These are phyloP conservation scores for Epinephelus cyanopodus DNA, from an alignment of 2,113 vertebrate species.

Conservation along the genomic window DNA sequence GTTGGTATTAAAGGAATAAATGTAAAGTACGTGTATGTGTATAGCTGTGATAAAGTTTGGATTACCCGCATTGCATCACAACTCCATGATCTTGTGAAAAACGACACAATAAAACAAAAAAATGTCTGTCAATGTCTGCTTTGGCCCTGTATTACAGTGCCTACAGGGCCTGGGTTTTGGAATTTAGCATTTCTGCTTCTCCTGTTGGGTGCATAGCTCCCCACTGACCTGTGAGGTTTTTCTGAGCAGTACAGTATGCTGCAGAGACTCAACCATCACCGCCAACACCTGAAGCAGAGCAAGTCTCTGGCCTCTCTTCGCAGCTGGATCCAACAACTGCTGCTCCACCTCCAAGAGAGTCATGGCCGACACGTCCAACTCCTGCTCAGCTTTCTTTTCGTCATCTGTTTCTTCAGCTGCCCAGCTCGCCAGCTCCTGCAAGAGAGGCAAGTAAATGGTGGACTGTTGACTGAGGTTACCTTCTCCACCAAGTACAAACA, in stretches of 20 bases:
- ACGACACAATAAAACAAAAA: neutral
- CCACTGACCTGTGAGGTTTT: slow-evolving; percentile 88
- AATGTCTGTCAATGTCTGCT: neutral
- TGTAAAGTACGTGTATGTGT: no score
- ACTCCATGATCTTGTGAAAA: neutral
- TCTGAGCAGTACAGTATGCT: slow-evolving; percentile 89
- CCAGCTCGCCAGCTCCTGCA: slow-evolving; percentile 89
- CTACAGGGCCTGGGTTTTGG: neutral
- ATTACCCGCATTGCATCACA: neutral
- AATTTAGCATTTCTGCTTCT: neutral
- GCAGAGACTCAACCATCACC: slow-evolving; percentile 87
- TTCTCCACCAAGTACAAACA: neutral
- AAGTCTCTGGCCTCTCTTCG: slow-evolving; percentile 79
- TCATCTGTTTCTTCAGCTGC: slow-evolving; percentile 68
- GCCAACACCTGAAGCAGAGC: slow-evolving; percentile 90
- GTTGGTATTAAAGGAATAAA: no score
- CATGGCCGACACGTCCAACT: slow-evolving; percentile 60
- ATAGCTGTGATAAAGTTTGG: neutral
- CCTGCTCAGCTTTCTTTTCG: slow-evolving; percentile 39
- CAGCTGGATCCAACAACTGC: slow-evolving; percentile 52
- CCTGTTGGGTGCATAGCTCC: neutral
- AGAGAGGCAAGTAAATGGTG: neutral
- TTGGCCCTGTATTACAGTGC: neutral
- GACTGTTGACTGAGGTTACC: neutral
- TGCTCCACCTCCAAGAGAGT: slow-evolving; percentile 88